Conservation (phyloP, 2,113 vertebrate species). For the Cepphus grylle region DNA sequence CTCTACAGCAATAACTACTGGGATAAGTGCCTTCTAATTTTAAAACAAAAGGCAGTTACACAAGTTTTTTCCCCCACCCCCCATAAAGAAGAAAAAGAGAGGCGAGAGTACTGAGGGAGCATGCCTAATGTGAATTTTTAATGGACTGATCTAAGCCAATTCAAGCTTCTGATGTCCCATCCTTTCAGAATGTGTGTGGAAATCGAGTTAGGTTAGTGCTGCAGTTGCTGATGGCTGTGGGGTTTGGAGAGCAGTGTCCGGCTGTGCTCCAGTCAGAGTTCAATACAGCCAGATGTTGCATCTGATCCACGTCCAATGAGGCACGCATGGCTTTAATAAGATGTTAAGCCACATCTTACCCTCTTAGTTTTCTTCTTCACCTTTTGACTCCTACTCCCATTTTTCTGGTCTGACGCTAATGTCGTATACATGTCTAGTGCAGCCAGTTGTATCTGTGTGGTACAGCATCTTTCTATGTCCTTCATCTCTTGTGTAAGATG, state of each 20-base stretch:
- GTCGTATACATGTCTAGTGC: not conserved
- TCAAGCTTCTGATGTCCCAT: not conserved
- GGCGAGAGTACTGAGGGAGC: not conserved
- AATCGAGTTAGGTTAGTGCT: not conserved
- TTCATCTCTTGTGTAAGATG: not conserved
- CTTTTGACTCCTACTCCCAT: not conserved
- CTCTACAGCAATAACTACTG: not conserved
- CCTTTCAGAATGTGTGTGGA: not conserved
- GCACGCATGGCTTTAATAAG: fast-evolving
- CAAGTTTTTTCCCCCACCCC: no score
- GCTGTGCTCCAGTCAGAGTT: not conserved
- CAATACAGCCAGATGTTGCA: not conserved
- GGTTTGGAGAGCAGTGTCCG: not conserved
- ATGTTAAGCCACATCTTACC: not conserved
- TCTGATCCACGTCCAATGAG: not conserved
- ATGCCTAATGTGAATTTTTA: not conserved
- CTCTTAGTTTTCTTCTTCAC: not conserved
- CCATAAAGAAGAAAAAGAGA: not conserved
- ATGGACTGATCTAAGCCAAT: not conserved
- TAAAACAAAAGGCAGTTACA: not conserved
- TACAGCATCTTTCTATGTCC: not conserved
- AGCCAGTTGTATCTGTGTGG: not conserved
- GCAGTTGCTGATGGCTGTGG: not conserved
- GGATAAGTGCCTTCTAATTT: not conserved
- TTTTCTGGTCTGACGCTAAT: not conserved